Evolutionary conservation across 2,797 vertebrate genomes (phyloP).

Genomic region (Poeciliopsis turneri): DNA sequence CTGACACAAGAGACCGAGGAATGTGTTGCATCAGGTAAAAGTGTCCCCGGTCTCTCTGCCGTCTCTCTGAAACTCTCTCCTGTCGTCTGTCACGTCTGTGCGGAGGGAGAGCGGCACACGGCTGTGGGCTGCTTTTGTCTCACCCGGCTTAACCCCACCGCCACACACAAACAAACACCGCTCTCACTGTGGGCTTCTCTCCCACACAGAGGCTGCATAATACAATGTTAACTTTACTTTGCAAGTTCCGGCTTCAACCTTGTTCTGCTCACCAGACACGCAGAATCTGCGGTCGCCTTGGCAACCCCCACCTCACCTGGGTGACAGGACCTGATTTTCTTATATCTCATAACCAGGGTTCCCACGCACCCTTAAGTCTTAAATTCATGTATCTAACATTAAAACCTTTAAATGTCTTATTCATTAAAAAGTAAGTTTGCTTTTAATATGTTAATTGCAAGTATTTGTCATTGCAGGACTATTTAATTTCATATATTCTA

Average conservation of each 20-base stretch:
- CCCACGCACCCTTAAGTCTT: no score
- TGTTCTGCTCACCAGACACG: background rate
- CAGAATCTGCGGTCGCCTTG: background rate
- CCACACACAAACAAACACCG: conserved; percentile 65
- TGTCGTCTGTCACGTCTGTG: conserved; percentile 75
- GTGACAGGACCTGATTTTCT: background rate
- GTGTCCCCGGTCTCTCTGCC: conserved; percentile 69
- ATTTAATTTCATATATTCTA: no score
- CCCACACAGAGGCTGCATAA: conserved; percentile 55
- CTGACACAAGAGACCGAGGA: conserved; percentile 55
- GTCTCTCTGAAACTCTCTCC: conserved; percentile 86
- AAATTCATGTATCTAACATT: no score
- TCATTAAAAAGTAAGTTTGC: no score
- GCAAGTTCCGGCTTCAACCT: background rate
- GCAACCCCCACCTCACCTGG: background rate
- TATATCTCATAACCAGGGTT: background rate
- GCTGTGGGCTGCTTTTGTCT: conserved; percentile 81
- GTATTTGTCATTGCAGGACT: no score
- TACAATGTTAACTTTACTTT: background rate
- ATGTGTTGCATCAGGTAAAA: conserved; percentile 75
- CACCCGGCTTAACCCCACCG: conserved; percentile 53
- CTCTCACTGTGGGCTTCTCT: conserved; percentile 53
- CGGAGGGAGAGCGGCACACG: conserved; percentile 45
- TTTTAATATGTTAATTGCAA: no score
- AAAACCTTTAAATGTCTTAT: no score